Conservation (phyloP, 2,888 invertebrate genomes). For the Salticus scenicus region DNA sequence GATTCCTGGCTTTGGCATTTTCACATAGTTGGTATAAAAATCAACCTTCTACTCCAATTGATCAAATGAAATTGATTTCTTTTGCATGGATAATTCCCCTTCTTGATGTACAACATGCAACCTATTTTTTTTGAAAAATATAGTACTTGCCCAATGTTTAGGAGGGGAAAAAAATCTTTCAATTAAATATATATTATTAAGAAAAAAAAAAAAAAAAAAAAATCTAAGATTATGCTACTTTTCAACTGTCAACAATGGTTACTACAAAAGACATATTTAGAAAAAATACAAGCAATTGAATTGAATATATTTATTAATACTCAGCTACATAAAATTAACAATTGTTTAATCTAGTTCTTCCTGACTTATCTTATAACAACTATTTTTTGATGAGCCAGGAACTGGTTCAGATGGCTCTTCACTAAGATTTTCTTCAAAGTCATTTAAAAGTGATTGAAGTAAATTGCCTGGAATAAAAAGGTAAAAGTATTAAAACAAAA, state of each 20-base stretch:
- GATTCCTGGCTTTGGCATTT: no score
- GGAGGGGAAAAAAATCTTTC: no score
- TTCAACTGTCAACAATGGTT: conserved; percentile 1
- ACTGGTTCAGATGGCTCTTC: conserved; percentile 54
- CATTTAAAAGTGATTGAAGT: conserved; percentile 56
- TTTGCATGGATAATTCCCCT: no score
- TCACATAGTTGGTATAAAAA: no score
- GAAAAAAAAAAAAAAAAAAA: no score
- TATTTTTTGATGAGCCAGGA: conserved; percentile 54
- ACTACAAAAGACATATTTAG: conserved; percentile 9
- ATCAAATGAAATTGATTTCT: no score
- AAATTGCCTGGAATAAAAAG: conserved; percentile 46
- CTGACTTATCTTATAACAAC: conserved; percentile 43
- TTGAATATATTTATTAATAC: conserved; percentile 24
- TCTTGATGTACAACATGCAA: no score
- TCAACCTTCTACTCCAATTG: no score
- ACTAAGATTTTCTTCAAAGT: conserved; percentile 56
- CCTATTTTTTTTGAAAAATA: no score
- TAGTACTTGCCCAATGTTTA: no score
- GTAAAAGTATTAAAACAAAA: neutral
- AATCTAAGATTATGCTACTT: conserved; percentile 1
- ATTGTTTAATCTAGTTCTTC: conserved; percentile 63
- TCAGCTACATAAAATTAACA: conserved; percentile 6
- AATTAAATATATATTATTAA: no score
- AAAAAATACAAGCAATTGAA: conserved; percentile 15